phyloP scores from a whole-genome alignment of 2,888 invertebrate genomes.

The Ryuthela nishihirai region DNA sequence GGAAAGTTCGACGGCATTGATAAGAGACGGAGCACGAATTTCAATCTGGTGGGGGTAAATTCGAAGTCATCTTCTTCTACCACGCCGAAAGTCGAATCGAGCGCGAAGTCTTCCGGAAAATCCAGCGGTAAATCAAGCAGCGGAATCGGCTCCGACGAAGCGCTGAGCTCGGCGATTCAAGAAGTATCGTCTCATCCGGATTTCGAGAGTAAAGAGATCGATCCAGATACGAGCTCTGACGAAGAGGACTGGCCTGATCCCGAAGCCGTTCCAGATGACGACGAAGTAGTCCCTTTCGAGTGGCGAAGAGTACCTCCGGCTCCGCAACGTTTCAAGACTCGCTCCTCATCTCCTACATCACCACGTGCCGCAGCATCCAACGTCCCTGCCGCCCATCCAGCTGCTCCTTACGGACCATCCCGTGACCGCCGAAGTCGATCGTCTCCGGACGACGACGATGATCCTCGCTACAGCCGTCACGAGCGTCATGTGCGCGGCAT shows the following conservation, averaged over 20 bases:
- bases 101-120: conserved; percentile 32
- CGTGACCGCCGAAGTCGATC: conserved; percentile 23
- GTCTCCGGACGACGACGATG: conserved; percentile 32
- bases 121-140: conserved; percentile 37
- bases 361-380: too few relatives aligned
- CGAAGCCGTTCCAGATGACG: conserved; percentile 11
- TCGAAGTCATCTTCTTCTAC: conserved; percentile 7
- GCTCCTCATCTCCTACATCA: too few relatives aligned
- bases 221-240: conserved; percentile 38
- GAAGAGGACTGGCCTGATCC: conserved; percentile 35
- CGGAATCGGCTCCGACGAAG: conserved; percentile 39
- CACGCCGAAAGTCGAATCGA: conserved; percentile 19
- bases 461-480: conserved; percentile 11
- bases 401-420: neutral
- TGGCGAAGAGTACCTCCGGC: conserved; percentile 25
- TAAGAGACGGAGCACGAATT: conserved; percentile 51
- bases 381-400: neutral
- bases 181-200: conserved; percentile 38
- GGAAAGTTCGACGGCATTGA: conserved; percentile 73
- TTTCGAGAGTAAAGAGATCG: conserved; percentile 38
- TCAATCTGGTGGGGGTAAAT: conserved; percentile 36
- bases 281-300: conserved; percentile 26
- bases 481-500: conserved; percentile 24
- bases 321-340: neutral
- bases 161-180: conserved; percentile 38